A percentile compares a stretch with the other conserved stretches of the same genome.
Evolutionary conservation across 2,797 vertebrate genomes (phyloP).

Genomic region (Pogoniulus pusillus): DNA sequence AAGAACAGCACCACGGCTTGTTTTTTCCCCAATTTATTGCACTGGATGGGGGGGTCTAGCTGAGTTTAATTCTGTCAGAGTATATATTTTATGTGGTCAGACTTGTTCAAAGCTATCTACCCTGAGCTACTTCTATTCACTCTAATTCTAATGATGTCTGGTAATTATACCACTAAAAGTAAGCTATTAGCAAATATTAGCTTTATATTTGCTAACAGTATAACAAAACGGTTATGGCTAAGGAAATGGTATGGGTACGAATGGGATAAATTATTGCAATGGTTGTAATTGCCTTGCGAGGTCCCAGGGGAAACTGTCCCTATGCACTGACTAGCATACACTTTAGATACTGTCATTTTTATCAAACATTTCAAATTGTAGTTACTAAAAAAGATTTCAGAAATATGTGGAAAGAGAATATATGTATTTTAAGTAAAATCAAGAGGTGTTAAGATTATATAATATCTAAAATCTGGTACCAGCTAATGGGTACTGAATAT

Average conservation of each 20-base stretch:
- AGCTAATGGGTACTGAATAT: neutral
- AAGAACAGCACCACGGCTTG: neutral
- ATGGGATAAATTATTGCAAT: neutral
- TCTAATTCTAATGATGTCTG: neutral
- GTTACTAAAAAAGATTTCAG: neutral
- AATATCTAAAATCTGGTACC: neutral
- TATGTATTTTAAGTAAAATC: neutral
- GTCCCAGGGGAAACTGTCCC: neutral
- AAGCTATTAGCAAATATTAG: neutral
- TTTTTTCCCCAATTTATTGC: neutral
- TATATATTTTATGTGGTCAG: neutral
- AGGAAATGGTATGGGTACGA: neutral
- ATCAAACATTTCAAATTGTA: neutral
- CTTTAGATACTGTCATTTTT: neutral
- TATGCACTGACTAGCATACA: neutral
- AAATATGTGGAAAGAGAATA: neutral
- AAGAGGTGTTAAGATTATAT: neutral
- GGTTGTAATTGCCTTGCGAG: neutral
- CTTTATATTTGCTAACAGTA: neutral
- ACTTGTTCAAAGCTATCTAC: neutral
- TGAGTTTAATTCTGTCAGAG: neutral
- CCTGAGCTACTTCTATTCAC: neutral
- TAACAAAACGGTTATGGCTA: neutral
- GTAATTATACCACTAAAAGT: neutral
- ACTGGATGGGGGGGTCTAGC: neutral